Evolutionary conservation across 1,140 invertebrate species (phyloP).

Genomic region (Ceratitis capitata): DNA sequence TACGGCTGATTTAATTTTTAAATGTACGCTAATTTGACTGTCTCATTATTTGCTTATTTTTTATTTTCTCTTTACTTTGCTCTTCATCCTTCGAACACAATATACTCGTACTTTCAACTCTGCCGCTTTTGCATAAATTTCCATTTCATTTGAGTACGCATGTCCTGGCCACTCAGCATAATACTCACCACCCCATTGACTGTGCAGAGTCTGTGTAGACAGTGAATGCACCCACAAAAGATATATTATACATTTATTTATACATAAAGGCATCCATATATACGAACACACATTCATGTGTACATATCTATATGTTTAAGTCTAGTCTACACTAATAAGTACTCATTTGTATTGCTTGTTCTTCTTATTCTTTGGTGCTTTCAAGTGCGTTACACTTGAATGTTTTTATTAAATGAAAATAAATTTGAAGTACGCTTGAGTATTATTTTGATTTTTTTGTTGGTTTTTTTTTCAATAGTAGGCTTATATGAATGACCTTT

Average conservation of each 20-base stretch:
- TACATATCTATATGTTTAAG: neutral
- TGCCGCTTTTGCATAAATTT: neutral
- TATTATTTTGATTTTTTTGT: neutral
- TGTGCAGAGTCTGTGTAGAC: neutral
- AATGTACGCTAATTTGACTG: slow-evolving; percentile 43
- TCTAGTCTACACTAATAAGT: neutral
- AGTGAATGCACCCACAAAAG: neutral
- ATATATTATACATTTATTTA: no score
- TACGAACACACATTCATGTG: neutral
- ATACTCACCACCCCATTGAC: neutral
- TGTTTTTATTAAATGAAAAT: slow-evolving; percentile 36
- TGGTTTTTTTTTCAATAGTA: neutral
- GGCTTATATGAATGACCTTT: neutral
- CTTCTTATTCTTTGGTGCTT: slow-evolving; percentile 20
- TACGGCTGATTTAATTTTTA: slow-evolving; percentile 42
- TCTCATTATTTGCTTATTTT: no score
- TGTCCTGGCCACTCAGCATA: neutral
- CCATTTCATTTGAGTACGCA: neutral
- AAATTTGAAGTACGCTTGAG: slow-evolving; percentile 23
- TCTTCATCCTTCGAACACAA: neutral
- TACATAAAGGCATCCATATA: no score
- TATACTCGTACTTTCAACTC: slow-evolving; percentile 15
- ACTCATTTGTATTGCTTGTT: slow-evolving; percentile 4
- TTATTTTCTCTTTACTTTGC: neutral
- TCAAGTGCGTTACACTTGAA: slow-evolving; percentile 44